Base-by-base conservation (phyloP, 2,797 vertebrate species). In the Pseudochirops cupreus region DNA sequence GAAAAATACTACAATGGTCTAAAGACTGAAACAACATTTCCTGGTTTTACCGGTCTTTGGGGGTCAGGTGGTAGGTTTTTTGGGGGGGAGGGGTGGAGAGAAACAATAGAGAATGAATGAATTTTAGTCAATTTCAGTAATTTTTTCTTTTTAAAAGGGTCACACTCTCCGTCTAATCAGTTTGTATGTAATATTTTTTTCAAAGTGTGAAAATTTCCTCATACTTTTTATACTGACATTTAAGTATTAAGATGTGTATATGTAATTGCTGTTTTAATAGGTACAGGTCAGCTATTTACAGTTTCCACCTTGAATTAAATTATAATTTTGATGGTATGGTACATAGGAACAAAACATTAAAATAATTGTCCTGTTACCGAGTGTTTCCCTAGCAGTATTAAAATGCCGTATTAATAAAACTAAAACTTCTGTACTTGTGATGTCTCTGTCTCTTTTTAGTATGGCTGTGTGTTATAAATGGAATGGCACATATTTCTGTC, bases 251-350 rank as follows among this genome's bases (percentile, higher is more conserved):
- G 33, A 67, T n/a, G 33, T n/a, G 11, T 62, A 14, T 62, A 18
- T 67, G 62, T n/a, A 67, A n/a, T 67, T 31, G 13, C 53, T 96
- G 39, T 92, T 93, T 92, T 92, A 96, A 93, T n/a, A 92, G n/a
- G 74, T 90, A 31, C 91, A 90, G 53, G 87, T 13, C 39, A 54
- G 26, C 4, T 53, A 16, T 90, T 94, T 54, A 90, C 56, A n/a
- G 24, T 67, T 46, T 95, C 93, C 90, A 57, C 94, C 91, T 28
- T 59, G 5, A 67, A 91, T 55, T 56, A 94, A 94, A 93, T 92
- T 82, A 50, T 52, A 24, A 56, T 46, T n/a, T 91, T 56, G 46
- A 5, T 54, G 90, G 16, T 95, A 39, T 24, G 31, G 16, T 91
- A 9, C 54, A 21, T 56, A 90, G 82, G 82, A 90, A 52, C 89